A percentile compares a stretch with the other conserved stretches of the same genome.
Evolutionary conservation across 2,113 vertebrate genomes (phyloP).

Genomic region (Conger conger): DNA sequence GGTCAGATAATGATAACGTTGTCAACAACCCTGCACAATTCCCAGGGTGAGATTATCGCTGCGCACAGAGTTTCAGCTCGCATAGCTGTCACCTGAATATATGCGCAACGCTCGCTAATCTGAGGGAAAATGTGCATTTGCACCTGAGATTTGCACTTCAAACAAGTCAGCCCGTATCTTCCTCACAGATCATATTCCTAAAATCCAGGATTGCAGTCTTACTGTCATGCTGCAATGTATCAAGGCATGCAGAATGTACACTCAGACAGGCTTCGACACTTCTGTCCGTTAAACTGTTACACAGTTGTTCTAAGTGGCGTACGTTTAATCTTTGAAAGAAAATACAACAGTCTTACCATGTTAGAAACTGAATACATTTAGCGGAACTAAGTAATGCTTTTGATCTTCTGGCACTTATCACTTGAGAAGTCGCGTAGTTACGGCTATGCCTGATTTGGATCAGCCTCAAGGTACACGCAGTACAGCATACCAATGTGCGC

Average conservation of each 20-base stretch:
- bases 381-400: background rate
- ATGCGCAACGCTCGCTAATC: background rate
- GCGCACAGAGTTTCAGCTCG: too few relatives aligned
- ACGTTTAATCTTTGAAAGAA: background rate
- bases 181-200: background rate
- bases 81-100: background rate
- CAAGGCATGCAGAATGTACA: background rate
- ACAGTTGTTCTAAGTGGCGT: background rate
- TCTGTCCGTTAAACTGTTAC: background rate
- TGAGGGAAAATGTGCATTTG: too few relatives aligned
- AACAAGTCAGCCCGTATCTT: background rate
- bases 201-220: background rate
- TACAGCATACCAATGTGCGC: background rate
- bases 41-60: too few relatives aligned
- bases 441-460: background rate
- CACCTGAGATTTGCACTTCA: constrained; percentile 10
- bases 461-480: background rate
- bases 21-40: background rate
- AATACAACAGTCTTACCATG: too few relatives aligned
- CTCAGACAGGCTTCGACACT: background rate
- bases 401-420: background rate
- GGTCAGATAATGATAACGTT: background rate
- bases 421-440: background rate
- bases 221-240: background rate
- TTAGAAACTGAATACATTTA: too few relatives aligned